phyloP scores from a whole-genome alignment of 2,888 invertebrate species.

The Acholoe squamosa region DNA sequence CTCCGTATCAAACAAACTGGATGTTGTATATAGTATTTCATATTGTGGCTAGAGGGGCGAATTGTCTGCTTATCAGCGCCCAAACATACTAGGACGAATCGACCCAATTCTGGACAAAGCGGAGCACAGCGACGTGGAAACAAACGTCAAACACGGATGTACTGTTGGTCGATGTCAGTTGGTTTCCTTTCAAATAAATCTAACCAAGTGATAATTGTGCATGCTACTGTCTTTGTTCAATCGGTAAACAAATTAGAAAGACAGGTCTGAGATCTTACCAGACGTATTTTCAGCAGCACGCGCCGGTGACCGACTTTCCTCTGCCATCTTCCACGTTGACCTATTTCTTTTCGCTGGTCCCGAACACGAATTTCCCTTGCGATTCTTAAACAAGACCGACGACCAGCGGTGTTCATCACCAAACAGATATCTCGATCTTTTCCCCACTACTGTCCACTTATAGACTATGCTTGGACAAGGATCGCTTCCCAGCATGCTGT shows the following conservation, averaged over 20 bases:
- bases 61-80: conserved; percentile 14
- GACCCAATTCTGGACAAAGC: conserved; percentile 65
- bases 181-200: background rate
- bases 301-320: conserved; percentile 68
- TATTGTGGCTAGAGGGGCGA: background rate
- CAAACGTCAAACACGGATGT: conserved; percentile 63
- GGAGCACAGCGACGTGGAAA: conserved; percentile 62
- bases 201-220: background rate
- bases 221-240: background rate
- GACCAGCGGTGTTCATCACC: background rate
- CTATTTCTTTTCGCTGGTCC: conserved; percentile 60
- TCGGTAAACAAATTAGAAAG: background rate
- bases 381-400: background rate
- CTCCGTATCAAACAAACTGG: background rate
- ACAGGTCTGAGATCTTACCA: conserved; percentile 58
- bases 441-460: background rate
- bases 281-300: conserved; percentile 65
- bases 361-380: no score
- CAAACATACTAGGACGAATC: conserved; percentile 64
- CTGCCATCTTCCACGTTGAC: conserved; percentile 68
- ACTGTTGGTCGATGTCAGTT: conserved; percentile 2
- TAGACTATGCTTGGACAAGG: background rate
- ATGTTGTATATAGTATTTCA: background rate
- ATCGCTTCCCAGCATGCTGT: conserved; percentile 1
- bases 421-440: background rate